Evolutionary conservation across 2,113 vertebrate species (phyloP).

Genomic region (Zosterops hypoxanthus): DNA sequence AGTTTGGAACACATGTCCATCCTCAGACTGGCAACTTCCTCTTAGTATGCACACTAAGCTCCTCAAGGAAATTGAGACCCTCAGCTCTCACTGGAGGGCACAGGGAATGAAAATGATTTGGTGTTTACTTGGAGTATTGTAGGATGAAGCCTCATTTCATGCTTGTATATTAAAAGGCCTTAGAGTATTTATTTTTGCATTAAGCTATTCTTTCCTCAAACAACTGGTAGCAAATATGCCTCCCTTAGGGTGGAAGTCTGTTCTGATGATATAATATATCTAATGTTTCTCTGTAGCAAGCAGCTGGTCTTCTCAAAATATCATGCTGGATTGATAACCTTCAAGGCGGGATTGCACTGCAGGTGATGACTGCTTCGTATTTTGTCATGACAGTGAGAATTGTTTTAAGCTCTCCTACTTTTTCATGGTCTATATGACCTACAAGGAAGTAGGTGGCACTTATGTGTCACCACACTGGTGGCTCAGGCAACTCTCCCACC

Average conservation of each 20-base stretch:
- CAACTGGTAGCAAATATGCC: neutral
- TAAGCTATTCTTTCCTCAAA: constrained; percentile 19
- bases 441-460: neutral
- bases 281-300: neutral
- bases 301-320: constrained; percentile 47
- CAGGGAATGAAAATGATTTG: neutral
- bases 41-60: neutral
- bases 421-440: neutral
- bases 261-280: neutral
- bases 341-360: neutral
- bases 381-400: neutral
- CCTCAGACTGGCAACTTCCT: neutral
- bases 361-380: neutral
- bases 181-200: constrained; percentile 35
- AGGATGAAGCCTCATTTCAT: neutral
- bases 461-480: neutral
- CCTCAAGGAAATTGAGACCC: neutral
- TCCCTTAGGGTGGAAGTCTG: neutral
- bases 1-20: neutral
- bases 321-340: constrained; percentile 21
- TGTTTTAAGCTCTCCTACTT: neutral
- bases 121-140: neutral
- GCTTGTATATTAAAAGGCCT: neutral
- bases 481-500: neutral
- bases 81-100: neutral